Conservation (phyloP, 2,888 invertebrate species). For the Epiblema foenella region DNA sequence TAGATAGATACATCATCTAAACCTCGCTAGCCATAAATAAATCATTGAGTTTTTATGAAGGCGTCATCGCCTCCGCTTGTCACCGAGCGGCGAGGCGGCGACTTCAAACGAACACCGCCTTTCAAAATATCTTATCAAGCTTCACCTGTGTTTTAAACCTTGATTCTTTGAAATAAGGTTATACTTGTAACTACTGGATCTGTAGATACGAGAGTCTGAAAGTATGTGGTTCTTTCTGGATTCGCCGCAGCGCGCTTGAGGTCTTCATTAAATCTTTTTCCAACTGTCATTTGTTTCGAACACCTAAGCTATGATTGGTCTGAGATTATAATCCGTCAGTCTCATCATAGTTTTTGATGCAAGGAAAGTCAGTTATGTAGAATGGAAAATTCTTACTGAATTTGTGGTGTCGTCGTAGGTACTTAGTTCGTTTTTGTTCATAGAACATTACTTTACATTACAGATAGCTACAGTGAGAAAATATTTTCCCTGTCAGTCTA, state of each 20-base stretch:
- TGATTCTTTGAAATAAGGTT: conserved; percentile 1
- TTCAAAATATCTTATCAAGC: conserved; percentile 12
- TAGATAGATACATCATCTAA: conserved; percentile 59
- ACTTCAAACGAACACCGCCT: conserved; percentile 51
- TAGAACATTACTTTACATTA: too few relatives aligned
- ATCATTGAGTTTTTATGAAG: conserved; percentile 82
- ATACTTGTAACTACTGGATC: conserved; percentile 5
- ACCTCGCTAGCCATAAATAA: conserved; percentile 70
- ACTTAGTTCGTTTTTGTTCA: neutral
- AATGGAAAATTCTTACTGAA: conserved; percentile 12
- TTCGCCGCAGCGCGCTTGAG: conserved; percentile 67
- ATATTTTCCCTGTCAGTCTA: too few relatives aligned
- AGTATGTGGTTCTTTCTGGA: conserved; percentile 51
- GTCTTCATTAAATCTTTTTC: conserved; percentile 69
- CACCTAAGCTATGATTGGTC: conserved; percentile 39
- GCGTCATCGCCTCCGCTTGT: conserved; percentile 79
- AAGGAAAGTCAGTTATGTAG: conserved; percentile 16
- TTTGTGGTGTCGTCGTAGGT: neutral
- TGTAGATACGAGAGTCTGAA: conserved; percentile 1
- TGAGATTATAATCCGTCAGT: conserved; percentile 36
- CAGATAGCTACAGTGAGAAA: too few relatives aligned
- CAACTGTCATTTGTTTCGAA: conserved; percentile 61
- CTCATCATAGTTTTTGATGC: conserved; percentile 38
- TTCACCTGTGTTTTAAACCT: neutral
- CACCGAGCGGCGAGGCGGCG: conserved; percentile 63